These are phyloP conservation scores for Drosophila mercatorum DNA, from an alignment of 2,888 invertebrate species.

Conservation along the genomic window DNA sequence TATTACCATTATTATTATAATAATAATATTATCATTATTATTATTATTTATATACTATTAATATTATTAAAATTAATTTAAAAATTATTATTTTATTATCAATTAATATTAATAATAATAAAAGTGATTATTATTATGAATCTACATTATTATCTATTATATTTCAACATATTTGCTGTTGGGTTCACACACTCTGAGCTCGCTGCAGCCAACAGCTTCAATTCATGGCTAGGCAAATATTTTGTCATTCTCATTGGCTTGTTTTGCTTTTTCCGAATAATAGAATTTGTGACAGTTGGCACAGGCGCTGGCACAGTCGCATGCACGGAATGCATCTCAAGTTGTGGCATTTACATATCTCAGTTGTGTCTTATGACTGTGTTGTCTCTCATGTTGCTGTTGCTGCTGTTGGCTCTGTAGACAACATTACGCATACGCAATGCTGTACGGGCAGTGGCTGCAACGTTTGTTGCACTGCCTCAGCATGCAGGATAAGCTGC, in stretches of 20 bases:
- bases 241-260: constrained; percentile 52
- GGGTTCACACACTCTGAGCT: neutral
- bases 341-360: constrained; percentile 61
- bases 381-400: constrained; percentile 25
- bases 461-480: constrained; percentile 45
- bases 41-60: too few species aligned
- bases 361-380: constrained; percentile 32
- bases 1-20: too few species aligned
- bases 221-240: constrained; percentile 44
- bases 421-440: constrained; percentile 65
- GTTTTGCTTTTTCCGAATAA: constrained; percentile 45
- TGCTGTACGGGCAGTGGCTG: constrained; percentile 42
- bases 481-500: constrained; percentile 45
- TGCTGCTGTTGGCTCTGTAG: constrained; percentile 23
- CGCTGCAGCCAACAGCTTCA: neutral
- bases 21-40: too few species aligned
- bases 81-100: too few species aligned
- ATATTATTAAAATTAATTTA: too few species aligned
- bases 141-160: too few species aligned
- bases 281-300: constrained; percentile 31
- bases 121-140: too few species aligned
- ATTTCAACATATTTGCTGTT: neutral
- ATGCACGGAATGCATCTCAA: constrained; percentile 13
- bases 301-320: neutral
- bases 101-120: too few species aligned